These are phyloP conservation scores for Thalassarche chlororhynchos DNA, from an alignment of 2,113 vertebrate genomes.

Conservation along the genomic window DNA sequence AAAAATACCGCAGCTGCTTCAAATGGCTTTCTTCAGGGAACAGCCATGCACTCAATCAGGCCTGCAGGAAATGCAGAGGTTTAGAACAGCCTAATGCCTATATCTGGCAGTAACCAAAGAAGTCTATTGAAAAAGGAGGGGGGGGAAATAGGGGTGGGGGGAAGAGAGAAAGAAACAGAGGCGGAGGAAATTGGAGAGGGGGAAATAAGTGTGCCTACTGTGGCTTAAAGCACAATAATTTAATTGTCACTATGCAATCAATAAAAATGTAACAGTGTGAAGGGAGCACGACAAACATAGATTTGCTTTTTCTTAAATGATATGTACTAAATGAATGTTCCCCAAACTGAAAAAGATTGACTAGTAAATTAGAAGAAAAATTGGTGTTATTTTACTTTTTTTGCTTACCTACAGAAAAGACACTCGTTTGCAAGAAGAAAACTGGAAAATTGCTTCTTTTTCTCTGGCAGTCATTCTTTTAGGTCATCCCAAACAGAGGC, in stretches of 20 bases:
- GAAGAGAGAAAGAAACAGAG: not conserved
- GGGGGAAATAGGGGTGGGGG: fast-evolving
- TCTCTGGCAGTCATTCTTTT: not conserved
- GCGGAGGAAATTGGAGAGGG: not conserved
- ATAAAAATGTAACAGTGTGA: conserved; percentile 49
- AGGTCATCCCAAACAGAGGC: conserved; percentile 12
- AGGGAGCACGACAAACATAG: not conserved
- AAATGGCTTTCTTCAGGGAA: conserved; percentile 1
- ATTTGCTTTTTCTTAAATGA: conserved; percentile 54
- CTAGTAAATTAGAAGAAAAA: conserved; percentile 62
- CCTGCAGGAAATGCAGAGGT: conserved; percentile 4
- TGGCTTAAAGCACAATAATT: conserved; percentile 54
- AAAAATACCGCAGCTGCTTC: not conserved
- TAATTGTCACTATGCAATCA: conserved; percentile 55
- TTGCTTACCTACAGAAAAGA: conserved; percentile 40
- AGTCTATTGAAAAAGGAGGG: not conserved
- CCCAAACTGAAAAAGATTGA: conserved; percentile 47
- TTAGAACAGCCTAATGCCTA: conserved; percentile 29
- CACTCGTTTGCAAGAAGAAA: conserved; percentile 16
- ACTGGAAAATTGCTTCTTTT: conserved; percentile 8
- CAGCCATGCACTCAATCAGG: not conserved
- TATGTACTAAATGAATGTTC: conserved; percentile 29
- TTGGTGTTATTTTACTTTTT: conserved; percentile 56
- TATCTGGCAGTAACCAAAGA: conserved; percentile 41
- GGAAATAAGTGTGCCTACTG: not conserved